Percentiles rank a stretch among this genome's conserved stretches.
phyloP scores from a whole-genome alignment of 1,140 invertebrate species.

The Gryllus bimaculatus region DNA sequence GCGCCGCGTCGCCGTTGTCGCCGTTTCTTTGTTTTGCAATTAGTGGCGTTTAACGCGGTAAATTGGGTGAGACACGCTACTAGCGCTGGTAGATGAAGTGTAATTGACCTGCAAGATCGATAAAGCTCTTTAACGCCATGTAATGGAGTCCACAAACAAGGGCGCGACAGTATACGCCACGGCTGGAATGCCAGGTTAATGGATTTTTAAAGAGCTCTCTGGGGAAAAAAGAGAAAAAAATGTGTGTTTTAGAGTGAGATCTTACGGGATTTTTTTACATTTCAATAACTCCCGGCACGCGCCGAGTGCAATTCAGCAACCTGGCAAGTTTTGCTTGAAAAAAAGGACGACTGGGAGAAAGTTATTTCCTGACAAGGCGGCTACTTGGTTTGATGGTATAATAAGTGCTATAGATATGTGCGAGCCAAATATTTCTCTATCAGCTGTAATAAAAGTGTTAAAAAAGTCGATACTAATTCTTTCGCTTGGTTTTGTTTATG shows the following conservation, averaged over 20 bases:
- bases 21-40: slow-evolving; percentile 4
- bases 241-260: neutral
- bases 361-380: too few relatives aligned
- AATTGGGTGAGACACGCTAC: slow-evolving; percentile 3
- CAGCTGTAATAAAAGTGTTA: too few relatives aligned
- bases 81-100: neutral
- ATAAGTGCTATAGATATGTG: too few relatives aligned
- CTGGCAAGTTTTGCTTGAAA: too few relatives aligned
- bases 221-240: neutral
- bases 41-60: slow-evolving; percentile 3
- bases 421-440: too few relatives aligned
- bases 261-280: neutral
- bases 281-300: neutral
- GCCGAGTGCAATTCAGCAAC: too few relatives aligned
- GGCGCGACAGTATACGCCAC: neutral
- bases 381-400: too few relatives aligned
- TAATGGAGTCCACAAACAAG: neutral
- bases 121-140: slow-evolving; percentile 4
- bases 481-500: too few relatives aligned
- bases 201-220: neutral
- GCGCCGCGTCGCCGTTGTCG: neutral
- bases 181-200: slow-evolving; percentile 3
- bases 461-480: too few relatives aligned
- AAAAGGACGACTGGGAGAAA: too few relatives aligned
- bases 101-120: slow-evolving; percentile 4